phyloP scores from a whole-genome alignment of 2,797 vertebrate species.

The Pseudopleuronectes americanus region DNA sequence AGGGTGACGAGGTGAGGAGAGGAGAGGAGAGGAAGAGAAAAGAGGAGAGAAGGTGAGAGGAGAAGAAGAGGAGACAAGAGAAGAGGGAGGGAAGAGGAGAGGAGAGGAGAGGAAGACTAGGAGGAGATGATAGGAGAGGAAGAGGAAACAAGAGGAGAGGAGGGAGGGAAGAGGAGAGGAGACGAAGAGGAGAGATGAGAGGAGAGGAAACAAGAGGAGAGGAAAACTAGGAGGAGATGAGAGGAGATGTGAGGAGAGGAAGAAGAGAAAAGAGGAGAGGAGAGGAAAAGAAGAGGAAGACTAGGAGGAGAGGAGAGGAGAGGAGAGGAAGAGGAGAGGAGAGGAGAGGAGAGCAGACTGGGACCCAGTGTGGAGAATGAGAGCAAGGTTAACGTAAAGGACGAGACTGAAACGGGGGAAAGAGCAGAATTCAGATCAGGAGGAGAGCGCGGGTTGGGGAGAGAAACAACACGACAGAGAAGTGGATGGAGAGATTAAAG shows the following conservation, averaged over 20 bases:
- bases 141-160: no score
- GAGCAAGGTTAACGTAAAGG: slow-evolving; percentile 74
- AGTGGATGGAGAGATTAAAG: slow-evolving; percentile 23
- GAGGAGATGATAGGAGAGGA: no score
- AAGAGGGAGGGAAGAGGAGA: no score
- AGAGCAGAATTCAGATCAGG: slow-evolving; percentile 69
- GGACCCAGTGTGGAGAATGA: slow-evolving; percentile 51
- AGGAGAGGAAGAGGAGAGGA: neutral
- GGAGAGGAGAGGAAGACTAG: no score
- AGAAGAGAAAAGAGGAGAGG: neutral
- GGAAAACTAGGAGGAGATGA: neutral
- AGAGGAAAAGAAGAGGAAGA: neutral
- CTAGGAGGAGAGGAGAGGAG: neutral
- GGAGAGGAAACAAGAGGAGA: neutral
- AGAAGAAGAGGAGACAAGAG: no score
- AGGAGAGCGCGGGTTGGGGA: slow-evolving; percentile 15
- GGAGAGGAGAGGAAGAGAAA: no score
- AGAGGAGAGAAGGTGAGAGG: no score
- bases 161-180: no score
- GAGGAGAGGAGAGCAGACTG: slow-evolving; percentile 24
- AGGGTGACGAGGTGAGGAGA: no score
- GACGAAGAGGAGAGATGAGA: no score
- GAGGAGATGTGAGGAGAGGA: neutral
- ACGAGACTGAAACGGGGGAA: slow-evolving; percentile 41
- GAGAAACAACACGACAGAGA: slow-evolving; percentile 15